A percentile compares a stretch with the other conserved stretches of the same genome.
Evolutionary conservation across 2,113 vertebrate species (phyloP).

Genomic region (Corynorhinus townsendii): DNA sequence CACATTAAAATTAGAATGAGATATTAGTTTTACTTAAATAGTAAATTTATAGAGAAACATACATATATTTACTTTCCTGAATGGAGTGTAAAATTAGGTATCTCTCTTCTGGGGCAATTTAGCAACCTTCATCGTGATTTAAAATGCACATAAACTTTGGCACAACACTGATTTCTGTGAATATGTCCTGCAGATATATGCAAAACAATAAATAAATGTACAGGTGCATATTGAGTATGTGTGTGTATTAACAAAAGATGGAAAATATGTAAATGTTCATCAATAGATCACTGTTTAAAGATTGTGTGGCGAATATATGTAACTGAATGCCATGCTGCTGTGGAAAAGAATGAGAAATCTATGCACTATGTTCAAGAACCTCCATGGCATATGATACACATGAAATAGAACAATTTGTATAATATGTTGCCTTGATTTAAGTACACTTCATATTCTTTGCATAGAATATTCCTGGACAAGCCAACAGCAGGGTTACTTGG

Average conservation of each 20-base stretch:
- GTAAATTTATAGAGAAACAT: neutral
- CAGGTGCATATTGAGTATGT: neutral
- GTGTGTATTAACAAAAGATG: neutral
- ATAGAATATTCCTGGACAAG: neutral
- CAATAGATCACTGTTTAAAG: neutral
- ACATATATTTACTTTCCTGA: neutral
- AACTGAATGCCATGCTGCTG: neutral
- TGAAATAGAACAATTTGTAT: neutral
- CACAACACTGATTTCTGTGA: neutral
- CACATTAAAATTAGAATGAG: neutral
- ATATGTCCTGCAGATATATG: neutral
- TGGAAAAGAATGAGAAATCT: neutral
- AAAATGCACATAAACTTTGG: neutral
- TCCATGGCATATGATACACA: neutral
- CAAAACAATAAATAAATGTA: neutral
- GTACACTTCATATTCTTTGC: neutral
- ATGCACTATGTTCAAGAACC: neutral
- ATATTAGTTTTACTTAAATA: neutral
- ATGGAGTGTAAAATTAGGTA: neutral
- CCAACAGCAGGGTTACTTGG: neutral
- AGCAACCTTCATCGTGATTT: neutral
- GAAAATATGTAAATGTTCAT: neutral
- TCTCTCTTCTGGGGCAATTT: neutral
- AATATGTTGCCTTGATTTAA: neutral
- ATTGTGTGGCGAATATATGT: neutral